Conservation (phyloP, 2,797 vertebrate species). For the Tamandua tetradactyla region DNA sequence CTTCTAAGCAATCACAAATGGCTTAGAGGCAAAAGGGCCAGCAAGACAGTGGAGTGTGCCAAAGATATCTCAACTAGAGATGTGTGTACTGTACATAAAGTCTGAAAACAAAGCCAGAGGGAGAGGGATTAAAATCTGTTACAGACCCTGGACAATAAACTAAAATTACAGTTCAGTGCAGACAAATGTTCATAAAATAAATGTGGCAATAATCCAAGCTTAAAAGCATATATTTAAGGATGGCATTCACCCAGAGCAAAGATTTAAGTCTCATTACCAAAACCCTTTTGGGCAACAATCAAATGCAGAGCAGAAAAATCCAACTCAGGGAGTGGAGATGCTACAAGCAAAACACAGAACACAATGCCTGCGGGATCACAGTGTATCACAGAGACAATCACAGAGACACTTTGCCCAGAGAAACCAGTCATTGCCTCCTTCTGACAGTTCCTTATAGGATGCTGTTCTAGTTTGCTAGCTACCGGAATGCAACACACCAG, state of each 20-base stretch:
- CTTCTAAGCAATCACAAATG: conserved; percentile 28
- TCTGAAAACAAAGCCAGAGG: not conserved
- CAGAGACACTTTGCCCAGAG: not conserved
- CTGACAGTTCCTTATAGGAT: not conserved
- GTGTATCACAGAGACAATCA: not conserved
- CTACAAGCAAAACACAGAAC: conserved; percentile 31
- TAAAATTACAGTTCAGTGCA: conserved; percentile 48
- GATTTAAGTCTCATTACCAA: conserved; percentile 56
- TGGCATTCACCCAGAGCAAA: conserved; percentile 51
- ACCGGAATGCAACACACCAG: too few relatives aligned
- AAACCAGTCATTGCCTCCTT: not conserved
- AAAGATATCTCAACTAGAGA: not conserved
- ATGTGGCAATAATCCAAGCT: conserved; percentile 37
- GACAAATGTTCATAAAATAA: conserved; percentile 31
- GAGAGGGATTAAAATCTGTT: not conserved
- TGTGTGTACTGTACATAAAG: not conserved
- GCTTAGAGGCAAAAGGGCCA: conserved; percentile 29
- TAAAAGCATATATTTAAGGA: conserved; percentile 41
- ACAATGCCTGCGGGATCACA: not conserved
- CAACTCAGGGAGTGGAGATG: not conserved
- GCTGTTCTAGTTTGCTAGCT: too few relatives aligned
- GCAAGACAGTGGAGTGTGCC: not conserved
- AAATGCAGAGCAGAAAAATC: conserved; percentile 47
- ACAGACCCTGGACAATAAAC: not conserved
- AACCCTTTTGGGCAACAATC: conserved; percentile 38